Conservation (phyloP, 2,113 vertebrate genomes). For the Promerops cafer region DNA sequence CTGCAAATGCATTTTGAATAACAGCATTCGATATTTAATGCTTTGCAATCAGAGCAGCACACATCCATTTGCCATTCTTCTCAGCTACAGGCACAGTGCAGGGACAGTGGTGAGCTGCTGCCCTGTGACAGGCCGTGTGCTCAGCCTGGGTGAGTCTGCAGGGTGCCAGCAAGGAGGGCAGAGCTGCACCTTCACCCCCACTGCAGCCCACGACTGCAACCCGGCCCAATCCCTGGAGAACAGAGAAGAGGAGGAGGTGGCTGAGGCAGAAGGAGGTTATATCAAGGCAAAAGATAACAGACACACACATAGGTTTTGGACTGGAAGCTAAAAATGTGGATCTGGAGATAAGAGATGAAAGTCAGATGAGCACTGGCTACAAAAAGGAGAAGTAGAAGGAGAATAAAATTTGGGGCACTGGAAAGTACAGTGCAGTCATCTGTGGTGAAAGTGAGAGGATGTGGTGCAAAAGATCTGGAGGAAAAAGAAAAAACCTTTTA, state of each 20-base stretch:
- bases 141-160: background rate
- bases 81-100: rapidly evolving
- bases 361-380: background rate
- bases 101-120: background rate
- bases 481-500: background rate
- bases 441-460: background rate
- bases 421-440: background rate
- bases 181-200: background rate
- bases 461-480: background rate
- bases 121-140: background rate
- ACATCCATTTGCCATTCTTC: background rate
- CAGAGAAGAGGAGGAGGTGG: background rate
- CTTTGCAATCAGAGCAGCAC: background rate
- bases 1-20: background rate
- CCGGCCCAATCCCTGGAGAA: background rate
- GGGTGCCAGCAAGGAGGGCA: rapidly evolving
- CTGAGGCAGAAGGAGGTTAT: background rate
- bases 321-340: background rate
- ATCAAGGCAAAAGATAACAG: background rate
- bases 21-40: background rate
- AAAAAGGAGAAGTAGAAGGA: background rate
- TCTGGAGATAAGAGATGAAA: background rate
- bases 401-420: background rate
- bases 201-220: rapidly evolving
- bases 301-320: background rate